These are phyloP conservation scores for Coelogynopora nodosa DNA, from an alignment of 2,888 invertebrate genomes.

Conservation along the genomic window DNA sequence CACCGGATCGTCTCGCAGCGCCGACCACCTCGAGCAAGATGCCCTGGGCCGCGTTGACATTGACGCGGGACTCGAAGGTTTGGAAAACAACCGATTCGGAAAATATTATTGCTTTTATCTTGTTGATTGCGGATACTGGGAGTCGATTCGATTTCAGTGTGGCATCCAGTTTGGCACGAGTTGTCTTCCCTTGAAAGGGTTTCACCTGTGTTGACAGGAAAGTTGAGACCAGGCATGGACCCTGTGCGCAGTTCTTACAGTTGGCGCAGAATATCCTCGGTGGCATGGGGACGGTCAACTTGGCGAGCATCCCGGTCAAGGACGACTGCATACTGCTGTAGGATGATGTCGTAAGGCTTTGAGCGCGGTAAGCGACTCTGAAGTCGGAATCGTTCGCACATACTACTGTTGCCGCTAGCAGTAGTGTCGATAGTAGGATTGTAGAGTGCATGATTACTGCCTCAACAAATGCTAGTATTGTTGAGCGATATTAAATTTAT, in stretches of 20 bases:
- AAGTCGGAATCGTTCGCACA: not conserved
- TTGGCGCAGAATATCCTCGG: not conserved
- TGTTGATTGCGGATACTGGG: not conserved
- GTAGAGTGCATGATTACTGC: not conserved
- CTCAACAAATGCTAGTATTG: too few species aligned
- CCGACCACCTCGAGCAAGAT: not conserved
- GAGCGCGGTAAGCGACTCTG: not conserved
- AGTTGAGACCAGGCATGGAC: not conserved
- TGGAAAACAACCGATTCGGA: not conserved
- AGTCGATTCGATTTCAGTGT: not conserved
- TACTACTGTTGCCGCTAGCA: not conserved
- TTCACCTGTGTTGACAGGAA: not conserved
- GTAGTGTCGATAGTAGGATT: not conserved
- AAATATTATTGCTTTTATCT: not conserved
- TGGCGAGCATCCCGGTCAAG: not conserved
- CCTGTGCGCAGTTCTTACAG: not conserved
- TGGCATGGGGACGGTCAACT: not conserved
- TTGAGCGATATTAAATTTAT: too few species aligned
- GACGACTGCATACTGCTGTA: conserved; percentile 2
- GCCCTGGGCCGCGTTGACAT: not conserved
- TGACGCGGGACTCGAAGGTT: not conserved
- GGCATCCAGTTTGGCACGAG: not conserved
- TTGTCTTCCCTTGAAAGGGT: conserved; percentile 2
- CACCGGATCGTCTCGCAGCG: not conserved
- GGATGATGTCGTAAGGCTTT: not conserved